Percentiles rank a stretch among this genome's conserved stretches.
Evolutionary conservation across 2,888 invertebrate species (phyloP).

Genomic region (Lasioglossum leucozonium): DNA sequence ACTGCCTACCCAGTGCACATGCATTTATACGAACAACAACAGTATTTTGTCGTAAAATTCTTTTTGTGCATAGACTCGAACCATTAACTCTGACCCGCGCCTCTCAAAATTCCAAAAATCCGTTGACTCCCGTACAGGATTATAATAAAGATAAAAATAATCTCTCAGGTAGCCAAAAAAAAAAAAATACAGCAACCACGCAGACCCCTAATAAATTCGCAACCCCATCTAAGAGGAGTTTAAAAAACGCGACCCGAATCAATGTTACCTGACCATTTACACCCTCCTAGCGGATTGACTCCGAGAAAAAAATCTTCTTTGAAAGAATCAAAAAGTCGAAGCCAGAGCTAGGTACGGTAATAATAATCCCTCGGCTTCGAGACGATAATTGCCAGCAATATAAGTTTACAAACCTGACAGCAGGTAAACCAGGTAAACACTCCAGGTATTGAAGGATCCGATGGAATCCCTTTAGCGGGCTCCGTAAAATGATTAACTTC

Average conservation of each 20-base stretch:
- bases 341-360: not conserved
- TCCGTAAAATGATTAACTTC: slow-evolving; percentile 76
- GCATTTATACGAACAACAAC: not conserved
- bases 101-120: not conserved
- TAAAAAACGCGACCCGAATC: not conserved
- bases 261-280: not conserved
- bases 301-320: no score
- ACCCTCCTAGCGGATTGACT: not conserved
- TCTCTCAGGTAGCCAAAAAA: not conserved
- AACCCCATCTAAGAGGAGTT: not conserved
- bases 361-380: slow-evolving; percentile 3
- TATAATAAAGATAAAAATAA: not conserved
- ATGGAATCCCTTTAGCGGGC: slow-evolving; percentile 71
- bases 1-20: no score
- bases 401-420: slow-evolving; percentile 25
- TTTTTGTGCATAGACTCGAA: not conserved
- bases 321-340: not conserved
- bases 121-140: not conserved
- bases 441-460: slow-evolving; percentile 3
- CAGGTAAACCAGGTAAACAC: slow-evolving; percentile 31
- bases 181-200: not conserved
- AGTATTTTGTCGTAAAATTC: not conserved
- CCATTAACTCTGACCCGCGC: not conserved
- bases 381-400: not conserved
- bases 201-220: not conserved